Base-by-base conservation (phyloP, 1,140 invertebrate genomes). In the Diorhabda sublineata region DNA sequence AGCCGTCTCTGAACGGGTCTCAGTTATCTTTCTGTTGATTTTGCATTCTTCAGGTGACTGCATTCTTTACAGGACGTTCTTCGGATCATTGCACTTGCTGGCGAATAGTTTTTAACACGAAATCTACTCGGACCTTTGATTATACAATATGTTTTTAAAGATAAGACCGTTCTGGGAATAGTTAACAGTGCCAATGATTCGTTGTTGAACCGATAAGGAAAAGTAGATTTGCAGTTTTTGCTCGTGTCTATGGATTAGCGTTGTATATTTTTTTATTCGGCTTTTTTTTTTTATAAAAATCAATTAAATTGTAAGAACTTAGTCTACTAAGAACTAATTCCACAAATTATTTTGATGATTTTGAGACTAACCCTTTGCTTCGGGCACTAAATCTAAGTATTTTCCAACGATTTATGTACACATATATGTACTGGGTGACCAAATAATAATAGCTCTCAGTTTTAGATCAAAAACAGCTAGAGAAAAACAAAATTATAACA, bases 1-100 rank as follows among this genome's bases (percentile, higher is more conserved):
- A 4, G 47, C 47, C 47, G 47, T 6, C n/a, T n/a, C 47, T 52
- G 47, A 52, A 70, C 68, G 64, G 64, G 60, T 73, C 71, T 70
- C 64, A 68, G 69, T 73, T 73, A 73, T 73, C 71, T 74, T 72
- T 74, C 73, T 74, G 69, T 72, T 71, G 71, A 75, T 75, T 73
- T 75, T 75, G 73, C 73, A 75, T 75, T 75, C 73, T 75, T 73
- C 70, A 67, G 68, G 66, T 67, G 73, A 73, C 73, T 75, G 73
- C 73, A 75, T 75, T 75, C 71, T 75, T 75, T 67, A 68, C 73
- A 75, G 68, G 67, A 71, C 73, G 66, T 75, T 73, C 71, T 73
- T 71, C 69, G 66, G 73, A 75, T 71, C 73, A 75, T 75, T 75
- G 73, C 73, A 75, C 73, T 75, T 71, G 67, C 70, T 65, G 59